Evolutionary conservation across 2,888 invertebrate species (phyloP).

Genomic region (Trichogramma dendrolimi): DNA sequence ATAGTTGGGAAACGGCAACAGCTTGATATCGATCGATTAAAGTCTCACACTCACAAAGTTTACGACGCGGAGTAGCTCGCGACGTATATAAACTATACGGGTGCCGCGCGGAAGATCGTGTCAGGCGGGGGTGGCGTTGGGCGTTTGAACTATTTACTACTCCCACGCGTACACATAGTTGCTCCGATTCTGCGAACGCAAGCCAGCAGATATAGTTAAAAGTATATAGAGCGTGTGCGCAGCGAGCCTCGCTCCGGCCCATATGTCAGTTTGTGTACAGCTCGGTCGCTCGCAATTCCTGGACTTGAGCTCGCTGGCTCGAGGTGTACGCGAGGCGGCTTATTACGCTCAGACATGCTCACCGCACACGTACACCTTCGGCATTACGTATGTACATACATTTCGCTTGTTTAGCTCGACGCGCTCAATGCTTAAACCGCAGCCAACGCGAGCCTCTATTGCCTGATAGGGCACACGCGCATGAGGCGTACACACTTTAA

Average conservation of each 20-base stretch:
- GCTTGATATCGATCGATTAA: slow-evolving; percentile 26
- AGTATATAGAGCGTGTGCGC: background rate
- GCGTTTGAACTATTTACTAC: slow-evolving; percentile 25
- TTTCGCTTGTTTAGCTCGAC: slow-evolving; percentile 10
- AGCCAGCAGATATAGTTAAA: slow-evolving; percentile 4
- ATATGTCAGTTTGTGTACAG: slow-evolving; percentile 21
- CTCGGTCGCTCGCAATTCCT: slow-evolving; percentile 5
- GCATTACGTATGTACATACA: background rate
- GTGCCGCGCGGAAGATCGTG: slow-evolving; percentile 28
- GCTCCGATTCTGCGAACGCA: slow-evolving; percentile 17
- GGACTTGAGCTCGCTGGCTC: slow-evolving; percentile 2
- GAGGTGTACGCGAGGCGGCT: background rate
- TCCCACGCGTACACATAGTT: slow-evolving; percentile 13
- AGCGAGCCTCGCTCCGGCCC: background rate
- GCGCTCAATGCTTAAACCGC: no score
- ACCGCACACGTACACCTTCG: slow-evolving; percentile 5
- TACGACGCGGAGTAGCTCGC: slow-evolving; percentile 22
- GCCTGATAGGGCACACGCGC: no score
- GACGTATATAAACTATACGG: slow-evolving; percentile 26
- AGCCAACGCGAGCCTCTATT: no score
- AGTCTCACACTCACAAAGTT: slow-evolving; percentile 20
- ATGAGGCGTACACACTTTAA: no score
- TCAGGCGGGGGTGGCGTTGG: slow-evolving; percentile 19
- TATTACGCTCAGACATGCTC: background rate
- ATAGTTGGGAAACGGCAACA: no score